Percentiles rank a stretch among this genome's conserved stretches.
phyloP scores from a whole-genome alignment of 2,113 vertebrate species.

The Phainopepla nitens region DNA sequence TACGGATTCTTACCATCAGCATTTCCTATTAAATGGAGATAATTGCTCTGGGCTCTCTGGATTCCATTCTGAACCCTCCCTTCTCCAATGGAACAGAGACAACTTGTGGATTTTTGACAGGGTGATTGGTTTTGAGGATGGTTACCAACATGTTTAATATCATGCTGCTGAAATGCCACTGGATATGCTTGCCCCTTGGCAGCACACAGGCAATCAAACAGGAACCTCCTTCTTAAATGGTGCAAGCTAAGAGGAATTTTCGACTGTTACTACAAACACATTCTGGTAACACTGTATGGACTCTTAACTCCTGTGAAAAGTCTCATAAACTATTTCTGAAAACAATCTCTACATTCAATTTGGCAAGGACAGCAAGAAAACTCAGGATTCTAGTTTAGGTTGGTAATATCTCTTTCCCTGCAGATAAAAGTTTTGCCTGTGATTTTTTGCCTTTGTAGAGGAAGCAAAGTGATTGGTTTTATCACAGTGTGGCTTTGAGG shows the following conservation, averaged over 20 bases:
- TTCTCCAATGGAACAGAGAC: not conserved
- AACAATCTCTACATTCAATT: not conserved
- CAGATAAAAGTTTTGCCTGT: not conserved
- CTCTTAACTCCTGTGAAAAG: not conserved
- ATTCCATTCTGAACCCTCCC: not conserved
- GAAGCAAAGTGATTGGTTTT: not conserved
- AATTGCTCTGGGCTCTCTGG: not conserved
- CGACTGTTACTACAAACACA: not conserved
- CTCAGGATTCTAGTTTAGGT: not conserved
- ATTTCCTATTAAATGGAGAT: not conserved
- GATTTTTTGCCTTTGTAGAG: not conserved
- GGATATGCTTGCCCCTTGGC: fast-evolving
- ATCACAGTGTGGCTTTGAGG: not conserved
- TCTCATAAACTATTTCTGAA: not conserved
- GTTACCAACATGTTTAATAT: not conserved
- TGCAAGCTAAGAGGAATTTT: not conserved
- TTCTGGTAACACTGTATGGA: not conserved
- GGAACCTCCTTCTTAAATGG: not conserved
- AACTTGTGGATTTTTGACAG: not conserved
- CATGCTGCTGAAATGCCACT: not conserved
- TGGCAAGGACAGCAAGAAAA: not conserved
- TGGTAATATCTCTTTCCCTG: not conserved
- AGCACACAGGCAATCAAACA: not conserved
- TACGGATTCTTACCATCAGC: not conserved
- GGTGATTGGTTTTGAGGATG: not conserved